Percentiles rank a stretch among this genome's conserved stretches.
Conservation (phyloP, 2,888 invertebrate genomes). For the Drosophila prolongata region DNA sequence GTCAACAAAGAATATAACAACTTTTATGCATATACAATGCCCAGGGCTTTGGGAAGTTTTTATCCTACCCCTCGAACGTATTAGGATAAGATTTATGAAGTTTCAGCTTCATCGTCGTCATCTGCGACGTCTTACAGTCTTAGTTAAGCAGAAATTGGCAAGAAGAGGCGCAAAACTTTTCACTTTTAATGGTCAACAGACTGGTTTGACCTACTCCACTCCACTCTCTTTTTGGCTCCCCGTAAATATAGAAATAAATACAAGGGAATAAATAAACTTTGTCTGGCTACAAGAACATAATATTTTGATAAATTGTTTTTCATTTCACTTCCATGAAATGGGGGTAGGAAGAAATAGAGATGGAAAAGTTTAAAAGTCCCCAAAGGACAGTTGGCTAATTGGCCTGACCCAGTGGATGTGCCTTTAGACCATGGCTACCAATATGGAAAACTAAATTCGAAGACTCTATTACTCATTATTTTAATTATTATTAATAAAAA, state of each 20-base stretch:
- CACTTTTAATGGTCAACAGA: slow-evolving; percentile 74
- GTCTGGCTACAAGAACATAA: slow-evolving; percentile 59
- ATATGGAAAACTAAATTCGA: neutral
- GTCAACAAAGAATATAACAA: slow-evolving; percentile 65
- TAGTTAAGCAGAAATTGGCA: slow-evolving; percentile 38
- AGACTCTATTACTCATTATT: neutral
- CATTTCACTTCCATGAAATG: slow-evolving; percentile 34
- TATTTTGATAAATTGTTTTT: slow-evolving; percentile 78
- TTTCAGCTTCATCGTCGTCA: slow-evolving; percentile 45
- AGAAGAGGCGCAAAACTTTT: slow-evolving; percentile 64
- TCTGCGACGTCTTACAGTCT: slow-evolving; percentile 45
- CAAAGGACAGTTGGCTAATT: slow-evolving; percentile 45
- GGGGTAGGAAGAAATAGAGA: slow-evolving; percentile 14
- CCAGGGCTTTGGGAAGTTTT: slow-evolving; percentile 71
- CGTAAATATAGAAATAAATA: slow-evolving; percentile 51
- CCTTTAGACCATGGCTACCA: slow-evolving; percentile 14
- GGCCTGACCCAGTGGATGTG: slow-evolving; percentile 26
- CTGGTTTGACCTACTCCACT: slow-evolving; percentile 50
- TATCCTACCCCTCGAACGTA: slow-evolving; percentile 48
- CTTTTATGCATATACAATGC: slow-evolving; percentile 68
- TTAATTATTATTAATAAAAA: too few species aligned
- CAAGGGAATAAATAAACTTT: slow-evolving; percentile 55
- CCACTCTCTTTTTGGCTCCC: slow-evolving; percentile 29
- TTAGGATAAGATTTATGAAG: slow-evolving; percentile 78
- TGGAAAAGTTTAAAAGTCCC: slow-evolving; percentile 28